Conservation (phyloP, 2,113 vertebrate genomes). For the Epinephelus lanceolatus region DNA sequence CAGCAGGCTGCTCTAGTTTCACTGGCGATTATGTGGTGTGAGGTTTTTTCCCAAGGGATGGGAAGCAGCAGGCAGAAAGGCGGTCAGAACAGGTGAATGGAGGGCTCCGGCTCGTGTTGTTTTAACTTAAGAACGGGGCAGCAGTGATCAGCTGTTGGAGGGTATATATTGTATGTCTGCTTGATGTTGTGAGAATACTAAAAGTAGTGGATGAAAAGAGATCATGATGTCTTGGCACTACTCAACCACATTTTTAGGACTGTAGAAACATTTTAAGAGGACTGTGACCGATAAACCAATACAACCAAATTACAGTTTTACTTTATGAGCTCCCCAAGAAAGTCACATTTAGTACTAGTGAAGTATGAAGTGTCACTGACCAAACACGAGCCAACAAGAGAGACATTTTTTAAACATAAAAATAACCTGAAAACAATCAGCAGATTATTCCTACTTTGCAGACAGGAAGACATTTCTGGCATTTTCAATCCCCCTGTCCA, state of each 20-base stretch:
- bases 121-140: conserved; percentile 11
- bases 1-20: conserved; percentile 55
- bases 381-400: background rate
- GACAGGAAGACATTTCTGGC: background rate
- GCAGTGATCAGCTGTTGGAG: conserved; percentile 40
- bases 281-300: background rate
- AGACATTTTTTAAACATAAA: no score
- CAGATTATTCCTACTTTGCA: no score
- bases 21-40: conserved; percentile 42
- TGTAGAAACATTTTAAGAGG: background rate
- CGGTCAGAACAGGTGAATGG: conserved; percentile 47
- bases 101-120: background rate
- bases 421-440: no score
- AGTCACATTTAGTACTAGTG: background rate
- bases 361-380: background rate
- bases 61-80: conserved; percentile 14
- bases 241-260: background rate
- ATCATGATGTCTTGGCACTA: background rate
- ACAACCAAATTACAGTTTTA: background rate
- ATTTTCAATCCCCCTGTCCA: background rate
- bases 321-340: background rate
- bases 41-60: conserved; percentile 40
- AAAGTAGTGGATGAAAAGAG: background rate
- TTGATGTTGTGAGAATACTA: background rate
- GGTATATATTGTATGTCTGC: background rate